Base-by-base conservation (phyloP, 2,888 invertebrate species). In the Athalia circularis region DNA sequence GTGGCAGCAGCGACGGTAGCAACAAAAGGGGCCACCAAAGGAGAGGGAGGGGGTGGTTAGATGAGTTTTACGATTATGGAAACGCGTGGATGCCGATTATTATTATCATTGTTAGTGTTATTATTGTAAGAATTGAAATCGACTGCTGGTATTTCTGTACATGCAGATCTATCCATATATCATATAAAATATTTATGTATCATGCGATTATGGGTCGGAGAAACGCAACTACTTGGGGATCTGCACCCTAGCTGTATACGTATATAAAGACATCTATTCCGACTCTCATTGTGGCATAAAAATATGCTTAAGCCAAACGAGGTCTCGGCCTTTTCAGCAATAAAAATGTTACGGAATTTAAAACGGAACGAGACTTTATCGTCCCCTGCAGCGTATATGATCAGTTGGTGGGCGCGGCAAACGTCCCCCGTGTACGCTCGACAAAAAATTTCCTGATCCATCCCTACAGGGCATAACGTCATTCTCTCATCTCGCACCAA, bases 21-120 rank as follows among this genome's bases (percentile, higher is more conserved):
- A 67, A 72, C 78, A 68, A 74, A 78, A 78, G 79, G 72, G 78
- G 6, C 6, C 7, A 7, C 8, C 11, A n/a, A n/a, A n/a, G 54
- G 54, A 47, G 45, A 59, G 72, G 5, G n/a, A 7, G 8, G 59
- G 9, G 29, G 54, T 50, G 52, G 52, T 68, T 57, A 3, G 80
- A 82, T 81, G 81, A 68, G 79, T 81, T 84, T 83, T 83, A 82
- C 80, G 82, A 82, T 82, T 81, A 82, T 81, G 81, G 80, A 81
- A 82, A 81, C 79, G 80, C 79, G 83, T 80, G 77, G 76, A 79
- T 65, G 80, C 68, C 78, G 81, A 81, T 83, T 82, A 83, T 82
- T 82, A 52, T 75, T 62, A 52, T 75, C 48, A 62, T 59, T 50
- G 75, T 75, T 75, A 62, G 48, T 75, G 11, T 75, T 75, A 72